phyloP scores from a whole-genome alignment of 2,888 invertebrate genomes.

The Aradus depressus region DNA sequence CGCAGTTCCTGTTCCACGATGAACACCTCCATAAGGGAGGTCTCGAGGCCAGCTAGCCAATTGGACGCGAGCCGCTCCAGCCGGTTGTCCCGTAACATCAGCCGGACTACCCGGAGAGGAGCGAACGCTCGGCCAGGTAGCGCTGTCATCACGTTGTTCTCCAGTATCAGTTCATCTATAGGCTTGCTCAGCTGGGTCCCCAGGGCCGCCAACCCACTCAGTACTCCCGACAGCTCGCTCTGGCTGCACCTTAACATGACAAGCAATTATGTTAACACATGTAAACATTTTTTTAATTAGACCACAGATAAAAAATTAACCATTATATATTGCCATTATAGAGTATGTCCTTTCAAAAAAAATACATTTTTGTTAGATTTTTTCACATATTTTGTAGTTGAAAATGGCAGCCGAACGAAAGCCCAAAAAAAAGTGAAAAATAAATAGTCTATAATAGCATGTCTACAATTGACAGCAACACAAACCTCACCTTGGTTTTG shows the following conservation, averaged over 20 bases:
- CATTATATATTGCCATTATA: too few species aligned
- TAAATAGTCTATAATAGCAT: too few species aligned
- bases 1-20: constrained; percentile 72
- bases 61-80: constrained; percentile 68
- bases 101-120: constrained; percentile 57
- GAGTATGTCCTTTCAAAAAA: too few species aligned
- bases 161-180: constrained; percentile 75
- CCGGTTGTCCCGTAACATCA: constrained; percentile 75
- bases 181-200: constrained; percentile 54
- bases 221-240: constrained; percentile 67
- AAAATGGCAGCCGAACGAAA: too few species aligned
- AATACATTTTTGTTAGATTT: too few species aligned
- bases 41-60: constrained; percentile 69
- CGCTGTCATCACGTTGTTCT: constrained; percentile 75
- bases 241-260: constrained; percentile 86
- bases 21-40: constrained; percentile 66
- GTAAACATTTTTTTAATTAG: too few species aligned
- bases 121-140: constrained; percentile 73
- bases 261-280: too few species aligned
- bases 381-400: too few species aligned
- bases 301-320: too few species aligned
- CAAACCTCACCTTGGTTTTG: too few species aligned
- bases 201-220: constrained; percentile 59
- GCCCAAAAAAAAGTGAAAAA: too few species aligned
- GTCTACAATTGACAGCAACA: too few species aligned